phyloP scores from a whole-genome alignment of 53 echinoderm and acorn worm genomes.

The Antedon mediterranea region DNA sequence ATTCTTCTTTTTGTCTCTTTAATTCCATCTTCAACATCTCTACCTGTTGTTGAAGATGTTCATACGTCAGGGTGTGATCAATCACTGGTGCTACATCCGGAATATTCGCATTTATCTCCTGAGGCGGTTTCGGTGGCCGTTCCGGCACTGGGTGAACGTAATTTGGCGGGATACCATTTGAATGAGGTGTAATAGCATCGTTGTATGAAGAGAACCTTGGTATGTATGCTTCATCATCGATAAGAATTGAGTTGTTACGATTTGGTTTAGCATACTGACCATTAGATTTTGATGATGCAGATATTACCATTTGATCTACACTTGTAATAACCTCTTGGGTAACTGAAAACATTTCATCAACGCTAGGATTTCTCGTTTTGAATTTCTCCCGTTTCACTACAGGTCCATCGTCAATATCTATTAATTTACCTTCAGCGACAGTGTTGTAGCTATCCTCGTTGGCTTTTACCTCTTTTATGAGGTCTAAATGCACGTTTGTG shows the following conservation, averaged over 20 bases:
- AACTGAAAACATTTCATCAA: not conserved
- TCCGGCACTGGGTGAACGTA: not conserved
- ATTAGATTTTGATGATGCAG: not conserved
- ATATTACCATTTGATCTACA: not conserved
- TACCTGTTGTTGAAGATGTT: slow-evolving; percentile 38
- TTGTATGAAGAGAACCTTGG: not conserved
- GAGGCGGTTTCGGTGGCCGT: not conserved
- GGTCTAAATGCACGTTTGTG: slow-evolving; percentile 24
- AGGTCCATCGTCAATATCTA: not conserved
- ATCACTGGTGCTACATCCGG: slow-evolving; percentile 1
- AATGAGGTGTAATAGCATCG: not conserved
- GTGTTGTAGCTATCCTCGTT: not conserved
- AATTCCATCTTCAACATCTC: slow-evolving; percentile 54
- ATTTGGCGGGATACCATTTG: not conserved
- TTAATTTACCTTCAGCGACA: not conserved
- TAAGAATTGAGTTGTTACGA: not conserved
- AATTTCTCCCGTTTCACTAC: not conserved
- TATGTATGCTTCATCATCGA: not conserved
- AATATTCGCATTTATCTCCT: not conserved
- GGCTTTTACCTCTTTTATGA: slow-evolving; percentile 36
- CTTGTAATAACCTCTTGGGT: not conserved
- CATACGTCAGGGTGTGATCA: slow-evolving; percentile 4
- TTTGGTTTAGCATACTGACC: not conserved
- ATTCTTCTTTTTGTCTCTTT: slow-evolving; percentile 41
- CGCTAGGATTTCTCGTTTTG: not conserved